Evolutionary conservation across 2,888 invertebrate species (phyloP), one percentile per base, ranked within the genome.

Genomic region (Mycalesis mineus): DNA sequence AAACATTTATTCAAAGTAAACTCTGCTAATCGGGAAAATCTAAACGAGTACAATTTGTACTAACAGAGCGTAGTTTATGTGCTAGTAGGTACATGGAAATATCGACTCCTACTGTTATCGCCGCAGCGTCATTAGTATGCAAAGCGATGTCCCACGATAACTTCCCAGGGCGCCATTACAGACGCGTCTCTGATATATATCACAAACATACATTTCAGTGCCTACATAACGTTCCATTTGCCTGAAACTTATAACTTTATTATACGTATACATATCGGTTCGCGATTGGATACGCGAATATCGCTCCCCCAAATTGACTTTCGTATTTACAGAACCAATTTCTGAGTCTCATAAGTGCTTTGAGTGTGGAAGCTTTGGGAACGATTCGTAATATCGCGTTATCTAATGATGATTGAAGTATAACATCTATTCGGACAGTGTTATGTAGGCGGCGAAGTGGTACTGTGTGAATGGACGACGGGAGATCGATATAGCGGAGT

Each of bases 401-500:
- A 88, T 86, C 86, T 80, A 80, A 81, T 78, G 80, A 77, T 84
- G 85, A 85, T 88, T 84, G 80, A 75, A 75, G 80, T 82, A 77
- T 81, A 82, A 81, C 82, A 80, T 74, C 63, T 72, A 73, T 67
- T 73, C 68, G 76, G 73, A 68, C 63, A 65, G 62, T 73, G 74
- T 77, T 80, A 82, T 82, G 87, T 87, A 82, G 88, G 87, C 82
- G 85, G 79, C 63, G 76, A 75, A 77, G 77, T 76, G 80, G 77
- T 72, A 74, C 75, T 76, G 70, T 77, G 82, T 88, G 88, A 88
- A 88, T 86, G 84, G 84, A 79, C 73, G 73, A 70, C 66, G 67
- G 62, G 60, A 77, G 85, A 88, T 88, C 88, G 88, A 88, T 89
- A 82, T 71, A 77, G 80, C 82, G 68, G 73, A 81, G 76, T 84